Conservation (phyloP, 2,113 vertebrate species). For the Calypte anna region DNA sequence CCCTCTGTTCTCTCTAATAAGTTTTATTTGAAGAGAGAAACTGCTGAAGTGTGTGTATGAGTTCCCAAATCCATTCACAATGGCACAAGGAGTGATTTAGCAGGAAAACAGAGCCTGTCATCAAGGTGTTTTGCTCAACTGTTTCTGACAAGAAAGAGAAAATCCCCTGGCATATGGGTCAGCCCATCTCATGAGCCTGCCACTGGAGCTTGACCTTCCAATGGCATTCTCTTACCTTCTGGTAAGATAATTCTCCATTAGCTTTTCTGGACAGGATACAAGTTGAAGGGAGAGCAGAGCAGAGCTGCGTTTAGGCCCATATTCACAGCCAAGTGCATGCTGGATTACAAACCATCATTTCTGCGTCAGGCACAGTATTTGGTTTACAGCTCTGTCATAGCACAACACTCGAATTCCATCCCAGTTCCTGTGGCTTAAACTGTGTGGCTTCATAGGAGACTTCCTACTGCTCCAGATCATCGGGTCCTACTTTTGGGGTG, state of each 20-base stretch:
- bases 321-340: rapidly evolving
- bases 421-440: neutral
- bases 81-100: neutral
- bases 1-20: neutral
- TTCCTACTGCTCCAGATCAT: neutral
- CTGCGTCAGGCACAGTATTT: rapidly evolving
- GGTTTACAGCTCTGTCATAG: neutral
- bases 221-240: neutral
- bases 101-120: neutral
- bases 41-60: neutral
- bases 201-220: neutral
- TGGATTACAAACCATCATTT: neutral
- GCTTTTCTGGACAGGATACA: neutral
- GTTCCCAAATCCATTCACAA: neutral
- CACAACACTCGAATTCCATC: neutral
- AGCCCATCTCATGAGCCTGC: neutral
- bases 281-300: neutral
- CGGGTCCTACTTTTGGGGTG: neutral
- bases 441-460: neutral
- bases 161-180: neutral
- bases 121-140: neutral
- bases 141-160: neutral
- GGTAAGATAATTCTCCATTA: neutral
- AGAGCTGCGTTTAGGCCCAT: neutral
- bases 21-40: neutral